Conservation (phyloP, 2,113 vertebrate species). For the Grallaria varia region DNA sequence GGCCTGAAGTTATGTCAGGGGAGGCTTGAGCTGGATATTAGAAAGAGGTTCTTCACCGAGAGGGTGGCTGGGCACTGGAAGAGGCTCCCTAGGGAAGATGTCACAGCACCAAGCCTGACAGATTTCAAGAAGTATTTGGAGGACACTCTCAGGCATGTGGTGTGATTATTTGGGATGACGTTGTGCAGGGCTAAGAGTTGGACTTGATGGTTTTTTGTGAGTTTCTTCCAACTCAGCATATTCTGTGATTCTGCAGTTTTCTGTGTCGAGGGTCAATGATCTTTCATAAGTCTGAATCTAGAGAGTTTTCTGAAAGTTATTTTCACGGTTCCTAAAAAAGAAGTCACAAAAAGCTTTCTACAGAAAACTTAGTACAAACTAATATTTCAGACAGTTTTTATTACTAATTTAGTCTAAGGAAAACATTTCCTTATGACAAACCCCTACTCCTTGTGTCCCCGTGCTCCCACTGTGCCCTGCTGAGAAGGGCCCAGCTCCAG, state of each 20-base stretch:
- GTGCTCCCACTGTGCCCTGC: fast-evolving
- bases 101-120: not conserved
- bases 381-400: not conserved
- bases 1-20: not conserved
- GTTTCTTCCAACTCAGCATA: not conserved
- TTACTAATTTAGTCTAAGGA: not conserved
- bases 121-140: not conserved
- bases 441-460: fast-evolving
- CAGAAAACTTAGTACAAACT: not conserved
- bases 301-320: not conserved
- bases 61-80: not conserved
- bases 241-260: not conserved
- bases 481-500: fast-evolving
- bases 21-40: not conserved
- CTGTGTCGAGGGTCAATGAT: not conserved
- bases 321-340: not conserved
- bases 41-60: not conserved
- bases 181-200: not conserved
- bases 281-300: not conserved
- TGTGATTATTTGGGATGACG: not conserved
- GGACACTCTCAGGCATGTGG: not conserved
- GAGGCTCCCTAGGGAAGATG: not conserved
- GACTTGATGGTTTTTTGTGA: not conserved
- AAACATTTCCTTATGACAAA: not conserved
- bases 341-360: not conserved